A percentile compares a stretch with the other conserved stretches of the same genome.
Evolutionary conservation across 2,888 invertebrate species (phyloP).

Genomic region (Cotesia congregata): DNA sequence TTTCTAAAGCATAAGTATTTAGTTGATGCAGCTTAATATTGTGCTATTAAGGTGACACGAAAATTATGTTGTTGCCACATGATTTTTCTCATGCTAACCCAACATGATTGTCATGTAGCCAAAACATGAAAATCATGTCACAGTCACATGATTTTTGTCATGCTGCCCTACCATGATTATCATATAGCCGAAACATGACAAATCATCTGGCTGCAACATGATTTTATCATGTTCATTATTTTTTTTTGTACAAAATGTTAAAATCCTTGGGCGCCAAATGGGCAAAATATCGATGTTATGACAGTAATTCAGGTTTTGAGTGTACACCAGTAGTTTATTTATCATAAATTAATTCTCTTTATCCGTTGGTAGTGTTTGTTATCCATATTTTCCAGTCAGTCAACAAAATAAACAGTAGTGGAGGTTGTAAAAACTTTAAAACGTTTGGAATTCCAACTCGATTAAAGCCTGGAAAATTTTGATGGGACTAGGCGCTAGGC

Average conservation of each 20-base stretch:
- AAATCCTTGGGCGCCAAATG: background rate
- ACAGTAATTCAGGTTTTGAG: background rate
- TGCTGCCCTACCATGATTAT: too few relatives aligned
- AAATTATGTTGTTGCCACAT: too few relatives aligned
- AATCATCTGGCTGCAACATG: background rate
- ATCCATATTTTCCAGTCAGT: slow-evolving; percentile 20
- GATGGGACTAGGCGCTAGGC: slow-evolving; percentile 55
- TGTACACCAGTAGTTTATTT: background rate
- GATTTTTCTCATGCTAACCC: too few relatives aligned
- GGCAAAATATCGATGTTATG: background rate
- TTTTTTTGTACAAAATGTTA: background rate
- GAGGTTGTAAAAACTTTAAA: slow-evolving; percentile 15
- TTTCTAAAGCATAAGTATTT: too few relatives aligned
- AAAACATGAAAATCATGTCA: too few relatives aligned
- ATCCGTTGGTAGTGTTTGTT: background rate
- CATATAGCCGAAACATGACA: too few relatives aligned
- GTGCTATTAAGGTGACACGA: too few relatives aligned
- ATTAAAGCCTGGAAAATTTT: slow-evolving; percentile 64
- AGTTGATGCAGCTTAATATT: too few relatives aligned
- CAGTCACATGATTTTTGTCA: too few relatives aligned
- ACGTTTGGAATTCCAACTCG: slow-evolving; percentile 57
- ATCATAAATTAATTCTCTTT: background rate
- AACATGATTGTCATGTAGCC: too few relatives aligned
- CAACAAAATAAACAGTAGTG: background rate
- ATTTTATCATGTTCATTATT: background rate